Percentiles rank a stretch among this genome's conserved stretches.
Evolutionary conservation across 2,113 vertebrate species (phyloP).

Genomic region (Grantiella picta): DNA sequence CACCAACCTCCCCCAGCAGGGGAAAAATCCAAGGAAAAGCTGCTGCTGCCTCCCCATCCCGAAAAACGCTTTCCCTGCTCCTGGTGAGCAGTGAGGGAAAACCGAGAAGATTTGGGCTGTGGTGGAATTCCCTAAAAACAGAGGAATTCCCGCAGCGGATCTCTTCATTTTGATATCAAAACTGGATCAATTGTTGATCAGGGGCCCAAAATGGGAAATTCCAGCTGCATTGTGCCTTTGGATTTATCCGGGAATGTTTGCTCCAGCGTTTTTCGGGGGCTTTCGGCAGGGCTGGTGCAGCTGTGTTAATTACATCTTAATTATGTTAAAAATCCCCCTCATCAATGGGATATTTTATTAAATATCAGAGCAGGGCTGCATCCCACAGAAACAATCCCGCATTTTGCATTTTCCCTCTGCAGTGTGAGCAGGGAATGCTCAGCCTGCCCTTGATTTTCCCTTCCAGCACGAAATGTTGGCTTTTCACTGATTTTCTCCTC

Average conservation of each 20-base stretch:
- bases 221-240: rapidly evolving
- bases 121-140: rapidly evolving
- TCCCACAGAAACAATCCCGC: neutral
- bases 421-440: neutral
- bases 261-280: rapidly evolving
- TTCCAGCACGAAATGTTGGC: rapidly evolving
- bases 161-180: neutral
- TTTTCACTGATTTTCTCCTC: neutral
- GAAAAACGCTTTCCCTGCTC: neutral
- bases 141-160: rapidly evolving
- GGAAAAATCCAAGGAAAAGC: neutral
- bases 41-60: neutral
- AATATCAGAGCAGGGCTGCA: rapidly evolving
- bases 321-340: neutral
- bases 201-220: rapidly evolving
- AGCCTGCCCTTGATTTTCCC: neutral
- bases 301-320: rapidly evolving
- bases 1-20: rapidly evolving
- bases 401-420: neutral
- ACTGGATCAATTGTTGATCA: rapidly evolving
- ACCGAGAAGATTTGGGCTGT: rapidly evolving
- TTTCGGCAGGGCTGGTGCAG: neutral
- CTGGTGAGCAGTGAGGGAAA: rapidly evolving
- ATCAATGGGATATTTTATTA: rapidly evolving
- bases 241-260: rapidly evolving